Evolutionary conservation across 2,888 invertebrate genomes (phyloP), one percentile per base, ranked within the genome.

Genomic region (Drosophila affinis): DNA sequence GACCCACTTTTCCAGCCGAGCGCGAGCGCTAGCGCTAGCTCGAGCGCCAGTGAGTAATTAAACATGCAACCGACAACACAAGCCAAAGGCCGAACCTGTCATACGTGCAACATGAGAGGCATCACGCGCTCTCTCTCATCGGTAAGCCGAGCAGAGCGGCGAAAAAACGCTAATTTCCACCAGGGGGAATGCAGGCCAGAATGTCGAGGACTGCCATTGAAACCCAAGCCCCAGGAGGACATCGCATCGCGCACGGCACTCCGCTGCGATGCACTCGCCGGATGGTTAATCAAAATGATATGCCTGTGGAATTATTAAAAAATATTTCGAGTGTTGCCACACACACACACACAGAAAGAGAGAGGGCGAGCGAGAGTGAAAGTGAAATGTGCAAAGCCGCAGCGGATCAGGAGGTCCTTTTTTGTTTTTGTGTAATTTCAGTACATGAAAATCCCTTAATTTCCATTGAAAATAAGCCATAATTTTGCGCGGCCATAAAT

Each of bases 1-100:
- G 78, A 81, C 82, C 81, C 73, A 82, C 47, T 72, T 78, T 54
- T 46, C 24, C 39, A 45, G 21, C 61, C 18, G 49, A 27, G n/a
- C 17, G 44, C 24, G 29, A 17, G 24, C 21, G 60, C 46, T 5
- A n/a, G n/a, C 32, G 24, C 24, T 5, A 27, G n/a, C 17, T 32
- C 18, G 29, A 17, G 24, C 21, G 60, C 46, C 21, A 24, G 32
- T 24, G 51, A n/a, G 65, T 60, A 72, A 79, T 72, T 76, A 76
- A 65, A 71, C 55, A 64, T 62, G 57, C 56, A 51, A n/a, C 55
- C 27, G 60, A 44, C 57, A 64, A 21, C 63, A 29, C 63, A 29
- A 32, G 49, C 46, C 57, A 69, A 17, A 62, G 62, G 45, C 47
- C 62, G 47, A 69, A 49, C 53, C 34, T 55, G 51, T 51, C 61